A percentile compares a stretch with the other conserved stretches of the same genome.
phyloP scores from a whole-genome alignment of 1,140 invertebrate species.

The Drosophila truncata region DNA sequence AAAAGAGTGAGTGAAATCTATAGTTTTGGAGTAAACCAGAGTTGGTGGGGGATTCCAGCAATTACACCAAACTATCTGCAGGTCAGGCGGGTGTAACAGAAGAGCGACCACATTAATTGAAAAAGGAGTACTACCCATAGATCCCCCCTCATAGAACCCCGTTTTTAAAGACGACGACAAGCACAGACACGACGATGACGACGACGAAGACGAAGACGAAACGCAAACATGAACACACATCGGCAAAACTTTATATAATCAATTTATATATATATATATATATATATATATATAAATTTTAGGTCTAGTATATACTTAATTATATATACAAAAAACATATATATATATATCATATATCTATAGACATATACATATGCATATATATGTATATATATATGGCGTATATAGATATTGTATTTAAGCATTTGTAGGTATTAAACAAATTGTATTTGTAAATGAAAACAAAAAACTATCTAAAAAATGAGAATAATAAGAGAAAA shows the following conservation, averaged over 20 bases:
- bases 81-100: constrained; percentile 17
- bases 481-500: constrained; percentile 40
- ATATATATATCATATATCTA: constrained; percentile 47
- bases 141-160: neutral
- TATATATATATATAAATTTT: constrained; percentile 54
- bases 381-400: constrained; percentile 32
- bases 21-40: constrained; percentile 10
- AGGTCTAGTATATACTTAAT: constrained; percentile 51
- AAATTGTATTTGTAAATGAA: constrained; percentile 77
- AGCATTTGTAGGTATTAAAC: constrained; percentile 78
- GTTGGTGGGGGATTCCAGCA: constrained; percentile 17
- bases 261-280: constrained; percentile 60
- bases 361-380: constrained; percentile 42
- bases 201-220: neutral
- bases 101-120: neutral
- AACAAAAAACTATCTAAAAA: constrained; percentile 71
- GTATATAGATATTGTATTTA: constrained; percentile 74
- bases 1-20: neutral
- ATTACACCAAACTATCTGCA: constrained; percentile 2
- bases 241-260: constrained; percentile 50
- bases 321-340: constrained; percentile 40
- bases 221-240: constrained; percentile 40
- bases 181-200: neutral
- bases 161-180: neutral
- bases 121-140: neutral